Base-by-base conservation (phyloP, 1,140 invertebrate species). In the Drosophila watanabei region DNA sequence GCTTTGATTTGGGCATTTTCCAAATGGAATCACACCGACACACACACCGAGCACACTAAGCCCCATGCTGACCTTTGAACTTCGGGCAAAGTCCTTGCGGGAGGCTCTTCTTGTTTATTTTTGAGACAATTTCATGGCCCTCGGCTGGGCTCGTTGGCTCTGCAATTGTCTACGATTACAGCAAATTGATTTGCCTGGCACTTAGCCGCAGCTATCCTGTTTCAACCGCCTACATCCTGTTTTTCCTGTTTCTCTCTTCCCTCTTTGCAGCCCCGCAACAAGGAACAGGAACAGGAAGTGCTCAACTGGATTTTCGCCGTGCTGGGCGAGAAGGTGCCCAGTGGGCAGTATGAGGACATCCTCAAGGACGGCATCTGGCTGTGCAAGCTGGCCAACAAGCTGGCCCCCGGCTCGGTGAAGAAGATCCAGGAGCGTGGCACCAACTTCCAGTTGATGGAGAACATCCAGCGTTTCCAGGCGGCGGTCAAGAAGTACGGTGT, bases 381-480 rank as follows among this genome's bases (percentile, higher is more conserved):
- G 5, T 99, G 98, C 94, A 97, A 99, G 85, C 94, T 99, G 11
- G 97, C 98, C 92, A 99, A 99, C 94, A 99, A 99, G 95, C 94
- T 99, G 59, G 95, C 96, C 2, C 98, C 99, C 2, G 98, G 97
- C n/a, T 97, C 97, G 5, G 97, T 99, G 1, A 98, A 98, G 93
- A 99, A 99, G 94, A 99, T 99, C 70, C 98, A 99, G 94, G 95
- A 96, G 48, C 98, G 97, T 85, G 98, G 98, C 82, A 98, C 98
- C 30, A 99, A 99, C 82, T 99, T 99, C 94, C 98, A 99, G 83
- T 95, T 99, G 76, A 99, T 99, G 98, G 98, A 99, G 94, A 99
- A 99, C 93, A 97, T 99, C 86, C 97, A 98, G 93, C 96, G 97
- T 94, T 99, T 99, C 94, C 98, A 99, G 94, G 97, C 97, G 18